Base-by-base conservation (phyloP, 2,888 invertebrate genomes). In the Monoplex corrugatus region DNA sequence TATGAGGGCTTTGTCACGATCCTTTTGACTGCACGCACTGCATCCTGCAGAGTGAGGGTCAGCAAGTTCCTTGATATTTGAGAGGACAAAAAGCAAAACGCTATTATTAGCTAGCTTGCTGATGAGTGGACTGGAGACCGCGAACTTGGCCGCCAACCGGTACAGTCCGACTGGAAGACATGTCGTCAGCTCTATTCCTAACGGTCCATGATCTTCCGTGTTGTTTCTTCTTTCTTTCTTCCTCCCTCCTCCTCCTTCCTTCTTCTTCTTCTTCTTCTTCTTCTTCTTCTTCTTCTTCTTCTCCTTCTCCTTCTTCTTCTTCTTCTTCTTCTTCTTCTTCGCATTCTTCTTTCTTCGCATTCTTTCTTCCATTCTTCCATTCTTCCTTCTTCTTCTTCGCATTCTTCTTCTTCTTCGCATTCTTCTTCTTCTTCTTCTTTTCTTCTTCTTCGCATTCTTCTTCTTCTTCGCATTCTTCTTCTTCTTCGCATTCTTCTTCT, bases 171-270 rank as follows among this genome's bases (percentile, higher is more conserved):
- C n/a, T n/a, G n/a, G n/a, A n/a, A n/a, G n/a, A n/a, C n/a, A n/a
- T n/a, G n/a, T n/a, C n/a, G n/a, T n/a, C n/a, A n/a, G n/a, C n/a
- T n/a, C n/a, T n/a, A n/a, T n/a, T n/a, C n/a, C n/a, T n/a, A n/a
- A n/a, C n/a, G n/a, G n/a, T n/a, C n/a, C n/a, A n/a, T n/a, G n/a
- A n/a, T n/a, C n/a, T n/a, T n/a, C n/a, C n/a, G n/a, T n/a, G n/a
- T n/a, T n/a, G n/a, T n/a, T n/a, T n/a, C n/a, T n/a, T 68, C 68
- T 68, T n/a, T 68, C 68, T 68, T n/a, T 68, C 68, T 28, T 8
- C 57, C 85, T 85, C 85, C 32, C 85, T 63, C 85, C 32, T 28
- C 32, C 57, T 5, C 57, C n/a, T 32, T 85, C 50, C 38, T n/a
- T 84, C 40, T 84, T 44, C 5, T 10, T 38, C 57, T 50, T 32